Conservation (phyloP, 2,113 vertebrate species). For the Shinisaurus crocodilurus region DNA sequence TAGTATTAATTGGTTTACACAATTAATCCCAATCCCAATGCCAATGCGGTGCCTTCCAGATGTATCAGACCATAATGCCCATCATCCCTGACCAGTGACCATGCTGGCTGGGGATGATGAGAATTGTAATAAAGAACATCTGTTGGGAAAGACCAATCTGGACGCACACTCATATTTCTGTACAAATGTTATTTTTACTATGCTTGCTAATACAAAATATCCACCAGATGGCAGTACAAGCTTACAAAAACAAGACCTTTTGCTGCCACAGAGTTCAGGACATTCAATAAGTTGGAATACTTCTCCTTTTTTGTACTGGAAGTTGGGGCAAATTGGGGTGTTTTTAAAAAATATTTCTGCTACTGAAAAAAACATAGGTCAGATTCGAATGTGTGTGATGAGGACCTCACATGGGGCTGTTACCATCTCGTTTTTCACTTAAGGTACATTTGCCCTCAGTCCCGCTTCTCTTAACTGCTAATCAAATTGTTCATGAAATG, state of each 20-base stretch:
- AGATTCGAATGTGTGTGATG: not conserved
- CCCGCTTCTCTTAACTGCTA: not conserved
- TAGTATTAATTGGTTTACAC: no score
- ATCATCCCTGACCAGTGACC: no score
- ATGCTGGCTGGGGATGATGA: no score
- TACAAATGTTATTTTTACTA: not conserved
- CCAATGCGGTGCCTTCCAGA: no score
- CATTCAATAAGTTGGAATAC: not conserved
- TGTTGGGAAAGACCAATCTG: not conserved
- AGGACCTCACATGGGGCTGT: not conserved
- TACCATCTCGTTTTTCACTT: not conserved
- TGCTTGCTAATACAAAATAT: not conserved
- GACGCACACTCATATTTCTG: not conserved
- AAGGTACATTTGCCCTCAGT: not conserved
- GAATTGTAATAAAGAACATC: no score
- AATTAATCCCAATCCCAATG: no score
- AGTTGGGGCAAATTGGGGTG: not conserved
- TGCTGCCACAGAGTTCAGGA: not conserved
- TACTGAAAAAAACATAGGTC: not conserved
- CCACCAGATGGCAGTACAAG: constrained; percentile 65
- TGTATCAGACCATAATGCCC: no score
- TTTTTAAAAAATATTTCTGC: not conserved
- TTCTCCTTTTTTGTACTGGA: not conserved
- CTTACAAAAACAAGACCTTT: constrained; percentile 16
- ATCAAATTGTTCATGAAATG: not conserved